phyloP scores from a whole-genome alignment of 2,113 vertebrate species.

The Cyanoderma ruficeps region DNA sequence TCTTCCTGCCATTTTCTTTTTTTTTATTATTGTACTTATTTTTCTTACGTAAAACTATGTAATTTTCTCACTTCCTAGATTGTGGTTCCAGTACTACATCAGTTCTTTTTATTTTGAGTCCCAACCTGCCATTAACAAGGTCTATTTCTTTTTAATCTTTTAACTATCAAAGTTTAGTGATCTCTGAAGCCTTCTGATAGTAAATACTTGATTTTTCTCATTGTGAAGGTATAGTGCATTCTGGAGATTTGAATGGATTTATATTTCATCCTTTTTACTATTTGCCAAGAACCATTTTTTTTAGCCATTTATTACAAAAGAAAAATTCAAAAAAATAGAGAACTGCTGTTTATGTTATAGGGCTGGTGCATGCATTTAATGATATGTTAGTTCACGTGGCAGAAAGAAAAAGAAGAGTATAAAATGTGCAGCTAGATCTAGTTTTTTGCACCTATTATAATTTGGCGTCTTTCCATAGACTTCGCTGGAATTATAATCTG shows the following conservation, averaged over 20 bases:
- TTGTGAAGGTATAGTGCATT: not conserved
- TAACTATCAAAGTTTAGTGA: not conserved
- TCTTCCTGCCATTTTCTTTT: not conserved
- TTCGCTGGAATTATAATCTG: not conserved
- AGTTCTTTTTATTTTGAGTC: not conserved
- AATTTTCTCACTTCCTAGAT: not conserved
- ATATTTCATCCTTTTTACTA: not conserved
- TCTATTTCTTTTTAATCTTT: not conserved
- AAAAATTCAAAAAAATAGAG: not conserved
- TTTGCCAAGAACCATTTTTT: not conserved
- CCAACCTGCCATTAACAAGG: not conserved
- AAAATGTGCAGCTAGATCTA: not conserved
- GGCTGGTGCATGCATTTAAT: not conserved
- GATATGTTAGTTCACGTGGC: not conserved
- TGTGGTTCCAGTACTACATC: not conserved
- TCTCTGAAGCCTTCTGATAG: not conserved
- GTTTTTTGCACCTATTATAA: not conserved
- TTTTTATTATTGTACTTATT: not conserved
- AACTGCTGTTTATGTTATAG: not conserved
- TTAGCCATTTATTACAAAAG: not conserved
- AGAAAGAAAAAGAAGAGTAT: not conserved
- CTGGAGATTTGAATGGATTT: not conserved
- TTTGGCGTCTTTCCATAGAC: not conserved
- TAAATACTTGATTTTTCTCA: not conserved
- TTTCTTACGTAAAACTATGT: not conserved